Percentiles rank a stretch among this genome's conserved stretches.
These are phyloP conservation scores for Acanthopagrus latus DNA, from an alignment of 2,797 vertebrate species.

Conservation along the genomic window DNA sequence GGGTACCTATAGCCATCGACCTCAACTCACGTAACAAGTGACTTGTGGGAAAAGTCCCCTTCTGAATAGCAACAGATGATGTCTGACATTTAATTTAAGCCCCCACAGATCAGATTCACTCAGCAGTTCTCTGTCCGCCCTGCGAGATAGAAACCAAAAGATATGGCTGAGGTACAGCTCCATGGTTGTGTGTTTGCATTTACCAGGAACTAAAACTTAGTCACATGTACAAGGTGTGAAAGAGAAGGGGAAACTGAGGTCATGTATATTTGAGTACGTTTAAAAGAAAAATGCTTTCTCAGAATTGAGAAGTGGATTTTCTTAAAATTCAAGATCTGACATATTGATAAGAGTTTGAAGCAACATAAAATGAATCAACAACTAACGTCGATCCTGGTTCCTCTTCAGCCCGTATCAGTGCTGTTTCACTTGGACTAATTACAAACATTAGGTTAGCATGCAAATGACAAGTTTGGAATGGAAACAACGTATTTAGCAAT, in stretches of 20 bases:
- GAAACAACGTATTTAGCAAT: conserved; percentile 2
- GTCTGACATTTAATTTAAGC: conserved; percentile 15
- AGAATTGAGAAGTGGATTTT: conserved; percentile 25
- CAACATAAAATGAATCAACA: neutral
- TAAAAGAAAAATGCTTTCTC: conserved; percentile 30
- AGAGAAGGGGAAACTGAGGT: neutral
- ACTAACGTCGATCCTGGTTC: neutral
- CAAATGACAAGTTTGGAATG: neutral
- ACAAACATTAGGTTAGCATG: neutral
- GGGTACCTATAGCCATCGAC: neutral
- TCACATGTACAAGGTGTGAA: conserved; percentile 40
- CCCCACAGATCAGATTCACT: conserved; percentile 8
- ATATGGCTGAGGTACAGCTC: neutral
- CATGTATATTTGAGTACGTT: neutral
- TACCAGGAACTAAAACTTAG: conserved; percentile 58
- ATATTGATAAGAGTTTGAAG: neutral
- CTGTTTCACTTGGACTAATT: neutral
- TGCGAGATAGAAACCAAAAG: conserved; percentile 49
- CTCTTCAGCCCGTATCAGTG: neutral
- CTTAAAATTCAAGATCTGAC: neutral
- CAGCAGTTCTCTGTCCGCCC: conserved; percentile 3
- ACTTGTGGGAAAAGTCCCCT: neutral
- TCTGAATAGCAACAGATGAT: neutral
- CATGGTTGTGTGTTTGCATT: neutral
- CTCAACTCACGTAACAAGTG: neutral